Evolutionary conservation across 2,797 vertebrate genomes (phyloP).

Genomic region (Manis pentadactyla): DNA sequence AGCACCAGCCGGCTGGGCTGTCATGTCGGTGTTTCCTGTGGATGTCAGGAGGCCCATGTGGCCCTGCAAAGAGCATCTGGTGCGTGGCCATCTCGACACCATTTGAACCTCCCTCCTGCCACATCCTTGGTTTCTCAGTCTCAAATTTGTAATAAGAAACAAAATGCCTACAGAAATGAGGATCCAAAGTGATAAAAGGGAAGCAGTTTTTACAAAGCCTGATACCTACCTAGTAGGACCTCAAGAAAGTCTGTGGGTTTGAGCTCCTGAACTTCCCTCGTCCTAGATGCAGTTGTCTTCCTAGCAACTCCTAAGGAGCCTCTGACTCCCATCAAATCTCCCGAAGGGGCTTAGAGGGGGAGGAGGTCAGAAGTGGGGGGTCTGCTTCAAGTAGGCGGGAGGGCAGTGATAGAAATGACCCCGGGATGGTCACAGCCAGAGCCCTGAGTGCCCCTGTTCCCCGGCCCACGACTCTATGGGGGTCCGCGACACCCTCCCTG

Average conservation of each 20-base stretch:
- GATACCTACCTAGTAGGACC: accelerated
- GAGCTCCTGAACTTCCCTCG: neutral
- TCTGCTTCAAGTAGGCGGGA: neutral
- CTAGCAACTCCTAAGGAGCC: too few species aligned
- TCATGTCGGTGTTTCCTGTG: too few species aligned
- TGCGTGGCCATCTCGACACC: neutral
- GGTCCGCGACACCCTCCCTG: too few species aligned
- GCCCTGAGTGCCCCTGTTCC: accelerated
- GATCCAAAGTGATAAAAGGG: accelerated
- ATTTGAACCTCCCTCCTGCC: neutral
- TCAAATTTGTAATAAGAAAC: neutral
- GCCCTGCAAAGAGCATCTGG: neutral
- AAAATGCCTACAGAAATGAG: accelerated
- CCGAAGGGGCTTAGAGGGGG: accelerated
- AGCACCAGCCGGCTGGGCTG: too few species aligned
- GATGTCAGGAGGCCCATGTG: too few species aligned
- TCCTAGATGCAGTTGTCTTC: neutral
- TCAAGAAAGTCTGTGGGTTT: accelerated
- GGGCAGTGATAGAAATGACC: accelerated
- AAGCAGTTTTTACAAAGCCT: neutral
- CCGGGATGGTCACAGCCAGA: accelerated
- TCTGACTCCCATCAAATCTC: accelerated
- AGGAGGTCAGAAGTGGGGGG: neutral
- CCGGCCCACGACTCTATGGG: too few species aligned
- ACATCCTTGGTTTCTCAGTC: accelerated